Conservation (phyloP, 2,888 invertebrate genomes). For the Pedicia rivosa region DNA sequence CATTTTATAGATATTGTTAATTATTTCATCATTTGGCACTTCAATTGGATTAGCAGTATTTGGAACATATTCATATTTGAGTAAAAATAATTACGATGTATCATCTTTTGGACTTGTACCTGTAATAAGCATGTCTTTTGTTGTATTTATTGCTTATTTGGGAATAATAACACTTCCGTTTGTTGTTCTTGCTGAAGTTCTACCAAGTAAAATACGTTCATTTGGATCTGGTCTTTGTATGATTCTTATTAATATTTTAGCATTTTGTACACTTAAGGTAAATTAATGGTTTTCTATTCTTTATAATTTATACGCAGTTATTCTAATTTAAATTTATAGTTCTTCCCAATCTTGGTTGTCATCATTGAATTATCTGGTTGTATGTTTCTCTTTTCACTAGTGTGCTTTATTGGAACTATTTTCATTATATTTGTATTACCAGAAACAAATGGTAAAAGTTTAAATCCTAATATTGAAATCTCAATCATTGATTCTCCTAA, state of each 20-base stretch:
- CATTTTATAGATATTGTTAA: slow-evolving; percentile 20
- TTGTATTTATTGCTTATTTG: slow-evolving; percentile 20
- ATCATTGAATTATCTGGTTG: slow-evolving; percentile 18
- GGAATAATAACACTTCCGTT: slow-evolving; percentile 23
- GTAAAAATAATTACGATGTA: slow-evolving; percentile 14
- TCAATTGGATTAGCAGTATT: slow-evolving; percentile 18
- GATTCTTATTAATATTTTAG: slow-evolving; percentile 17
- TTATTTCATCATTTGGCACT: slow-evolving; percentile 20
- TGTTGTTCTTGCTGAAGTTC: slow-evolving; percentile 23
- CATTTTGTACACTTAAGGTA: slow-evolving; percentile 21
- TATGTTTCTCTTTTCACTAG: slow-evolving; percentile 23
- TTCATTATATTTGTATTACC: slow-evolving; percentile 20
- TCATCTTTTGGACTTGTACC: slow-evolving; percentile 20
- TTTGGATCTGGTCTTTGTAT: slow-evolving; percentile 19
- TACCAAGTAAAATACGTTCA: slow-evolving; percentile 25
- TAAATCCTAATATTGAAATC: too few species aligned
- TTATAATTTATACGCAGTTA: too few species aligned
- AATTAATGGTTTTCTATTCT: too few species aligned
- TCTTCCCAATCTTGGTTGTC: slow-evolving; percentile 18
- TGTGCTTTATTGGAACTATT: slow-evolving; percentile 18
- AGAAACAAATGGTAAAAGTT: slow-evolving; percentile 28
- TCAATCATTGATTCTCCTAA: too few species aligned
- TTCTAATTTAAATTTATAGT: slow-evolving; percentile 6
- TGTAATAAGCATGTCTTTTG: slow-evolving; percentile 19
- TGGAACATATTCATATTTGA: slow-evolving; percentile 19